Evolutionary conservation across 1,140 invertebrate species (phyloP).

Genomic region (Paraescarpia echinospica): DNA sequence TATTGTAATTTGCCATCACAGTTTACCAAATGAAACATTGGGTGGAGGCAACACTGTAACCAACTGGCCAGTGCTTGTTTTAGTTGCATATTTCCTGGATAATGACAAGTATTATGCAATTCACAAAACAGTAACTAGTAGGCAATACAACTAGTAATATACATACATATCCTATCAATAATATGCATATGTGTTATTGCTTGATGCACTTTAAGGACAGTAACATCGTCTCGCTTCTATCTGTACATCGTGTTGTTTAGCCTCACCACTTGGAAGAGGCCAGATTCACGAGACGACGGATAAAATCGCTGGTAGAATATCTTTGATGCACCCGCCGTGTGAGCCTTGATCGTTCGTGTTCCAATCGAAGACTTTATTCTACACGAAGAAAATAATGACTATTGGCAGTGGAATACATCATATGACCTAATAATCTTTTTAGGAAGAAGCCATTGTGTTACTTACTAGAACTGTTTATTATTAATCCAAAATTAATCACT

Average conservation of each 20-base stretch:
- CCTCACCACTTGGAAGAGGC: constrained; percentile 23
- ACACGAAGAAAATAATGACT: neutral
- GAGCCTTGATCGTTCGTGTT: constrained; percentile 8
- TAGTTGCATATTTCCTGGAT: too few species aligned
- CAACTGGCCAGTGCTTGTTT: too few species aligned
- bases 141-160: too few species aligned
- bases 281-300: constrained; percentile 8
- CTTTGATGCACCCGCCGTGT: neutral
- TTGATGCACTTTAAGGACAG: too few species aligned
- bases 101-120: too few species aligned
- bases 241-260: neutral
- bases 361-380: constrained; percentile 15
- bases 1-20: too few species aligned
- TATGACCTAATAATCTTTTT: neutral
- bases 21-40: too few species aligned
- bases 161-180: too few species aligned
- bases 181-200: neutral
- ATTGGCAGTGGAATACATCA: neutral
- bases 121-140: too few species aligned
- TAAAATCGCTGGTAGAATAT: constrained; percentile 23
- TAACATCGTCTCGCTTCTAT: neutral
- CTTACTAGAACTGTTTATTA: neutral
- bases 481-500: neutral
- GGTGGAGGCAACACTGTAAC: too few species aligned
- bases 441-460: neutral